Base-by-base conservation (phyloP, 2,797 vertebrate species). In the Prunella strophiata region DNA sequence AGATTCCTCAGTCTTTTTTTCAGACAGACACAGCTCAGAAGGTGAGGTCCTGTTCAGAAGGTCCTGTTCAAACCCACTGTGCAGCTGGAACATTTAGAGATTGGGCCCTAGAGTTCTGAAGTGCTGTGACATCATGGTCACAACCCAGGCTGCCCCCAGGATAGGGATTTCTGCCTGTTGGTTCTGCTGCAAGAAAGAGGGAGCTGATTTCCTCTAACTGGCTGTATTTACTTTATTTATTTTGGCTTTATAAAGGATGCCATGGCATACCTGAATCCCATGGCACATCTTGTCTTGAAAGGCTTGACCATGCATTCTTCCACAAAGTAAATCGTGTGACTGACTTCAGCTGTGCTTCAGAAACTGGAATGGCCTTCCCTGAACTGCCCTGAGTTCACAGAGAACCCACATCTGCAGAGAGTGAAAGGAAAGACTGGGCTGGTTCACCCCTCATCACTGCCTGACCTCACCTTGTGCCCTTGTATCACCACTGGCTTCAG, bases 301-400 rank as follows among this genome's bases (percentile, higher is more conserved):
- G n/a, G 23, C 18, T 48, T 23, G 4, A 29, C 29, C 20, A 40
- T 1, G 3, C 22, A 9, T 50, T 80, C 23, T 73, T 80, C 52
- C 86, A 38, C 36, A 65, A 51, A 22, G 38, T 25, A 57, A 70
- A 66, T 14, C 0, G 0, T 15, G 5, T 1, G 1, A 65, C 12
- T 36, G 54, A 30, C 70, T 71, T 36, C 26, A 71, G 14, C 18
- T 79, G 61, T 6, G 11, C 34, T 68, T 85, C 51, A 77, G 57
- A 54, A 93, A 47, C 13, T 18, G 40, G 27, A 80, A 66, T 19
- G n/a, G 36, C 30, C 20, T 77, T 76, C 9, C 40, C 58, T 47
- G 40, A 54, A 43, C 13, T 72, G 32, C 36, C 30, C 2, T 5
- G 34, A 54, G 30, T 5, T 90, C 62, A 36, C 54, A 77, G 52